Evolutionary conservation across 2,797 vertebrate species (phyloP).

Genomic region (Cygnus olor): DNA sequence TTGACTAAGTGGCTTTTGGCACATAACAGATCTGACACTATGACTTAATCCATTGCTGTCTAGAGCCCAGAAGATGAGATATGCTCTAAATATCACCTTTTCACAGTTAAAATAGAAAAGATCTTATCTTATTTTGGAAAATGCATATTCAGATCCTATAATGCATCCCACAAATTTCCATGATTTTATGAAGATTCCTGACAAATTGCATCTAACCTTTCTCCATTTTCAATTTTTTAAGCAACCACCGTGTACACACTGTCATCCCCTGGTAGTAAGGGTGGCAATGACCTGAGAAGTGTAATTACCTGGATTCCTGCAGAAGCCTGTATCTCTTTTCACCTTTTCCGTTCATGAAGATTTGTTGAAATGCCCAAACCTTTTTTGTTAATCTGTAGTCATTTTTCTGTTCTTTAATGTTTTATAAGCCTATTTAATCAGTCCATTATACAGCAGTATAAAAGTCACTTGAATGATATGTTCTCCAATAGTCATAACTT

Average conservation of each 20-base stretch:
- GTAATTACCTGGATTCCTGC: neutral
- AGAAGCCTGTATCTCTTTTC: neutral
- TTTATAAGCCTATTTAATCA: constrained; percentile 37
- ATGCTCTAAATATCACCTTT: neutral
- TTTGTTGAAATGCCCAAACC: neutral
- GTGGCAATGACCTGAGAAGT: neutral
- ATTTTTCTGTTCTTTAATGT: neutral
- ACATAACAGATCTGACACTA: neutral
- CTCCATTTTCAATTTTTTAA: neutral
- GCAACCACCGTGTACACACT: neutral
- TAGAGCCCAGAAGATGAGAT: neutral
- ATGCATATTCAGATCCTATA: neutral
- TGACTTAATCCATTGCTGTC: neutral
- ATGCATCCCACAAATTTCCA: neutral
- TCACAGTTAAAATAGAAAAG: neutral
- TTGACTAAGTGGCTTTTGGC: neutral
- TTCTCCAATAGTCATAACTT: constrained; percentile 3
- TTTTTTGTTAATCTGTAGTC: neutral
- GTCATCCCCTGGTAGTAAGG: neutral
- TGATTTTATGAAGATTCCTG: neutral
- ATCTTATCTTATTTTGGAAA: neutral
- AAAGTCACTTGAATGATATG: constrained; percentile 28
- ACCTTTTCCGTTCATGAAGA: neutral
- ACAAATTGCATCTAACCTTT: neutral
- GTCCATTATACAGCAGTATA: neutral